These are phyloP conservation scores for Siniperca chuatsi DNA, from an alignment of 2,113 vertebrate genomes.

Conservation along the genomic window DNA sequence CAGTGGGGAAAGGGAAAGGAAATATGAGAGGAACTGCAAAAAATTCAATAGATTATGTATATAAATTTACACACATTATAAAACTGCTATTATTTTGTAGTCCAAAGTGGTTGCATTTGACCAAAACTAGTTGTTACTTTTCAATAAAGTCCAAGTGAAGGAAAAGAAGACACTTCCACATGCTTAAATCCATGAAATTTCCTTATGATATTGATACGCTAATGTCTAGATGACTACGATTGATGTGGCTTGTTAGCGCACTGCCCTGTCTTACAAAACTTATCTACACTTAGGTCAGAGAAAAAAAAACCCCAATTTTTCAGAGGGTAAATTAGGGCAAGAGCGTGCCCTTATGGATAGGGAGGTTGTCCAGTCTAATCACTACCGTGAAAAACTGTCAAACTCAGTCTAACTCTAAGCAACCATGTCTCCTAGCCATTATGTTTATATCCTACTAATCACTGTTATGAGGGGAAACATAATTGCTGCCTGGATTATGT, in stretches of 20 bases:
- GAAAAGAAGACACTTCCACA: not conserved
- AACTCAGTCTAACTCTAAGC: not conserved
- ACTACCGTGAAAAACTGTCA: not conserved
- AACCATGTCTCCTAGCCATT: not conserved
- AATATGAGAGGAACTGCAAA: not conserved
- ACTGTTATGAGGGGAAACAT: not conserved
- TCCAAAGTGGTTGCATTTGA: not conserved
- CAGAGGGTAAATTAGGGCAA: not conserved
- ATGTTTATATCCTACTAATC: not conserved
- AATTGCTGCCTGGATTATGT: constrained; percentile 1
- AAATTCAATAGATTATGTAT: not conserved
- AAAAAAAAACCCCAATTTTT: not conserved
- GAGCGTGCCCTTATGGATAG: not conserved
- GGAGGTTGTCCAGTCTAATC: not conserved
- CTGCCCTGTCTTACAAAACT: not conserved
- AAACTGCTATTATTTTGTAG: not conserved
- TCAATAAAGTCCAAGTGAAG: not conserved
- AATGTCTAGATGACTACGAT: not conserved
- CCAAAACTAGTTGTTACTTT: not conserved
- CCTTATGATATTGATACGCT: not conserved
- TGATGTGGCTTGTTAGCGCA: not conserved
- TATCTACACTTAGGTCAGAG: not conserved
- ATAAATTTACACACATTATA: not conserved
- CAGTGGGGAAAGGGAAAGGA: not conserved
- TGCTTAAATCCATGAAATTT: not conserved